phyloP scores from a whole-genome alignment of 2,888 invertebrate genomes.

The Acleris cristana region DNA sequence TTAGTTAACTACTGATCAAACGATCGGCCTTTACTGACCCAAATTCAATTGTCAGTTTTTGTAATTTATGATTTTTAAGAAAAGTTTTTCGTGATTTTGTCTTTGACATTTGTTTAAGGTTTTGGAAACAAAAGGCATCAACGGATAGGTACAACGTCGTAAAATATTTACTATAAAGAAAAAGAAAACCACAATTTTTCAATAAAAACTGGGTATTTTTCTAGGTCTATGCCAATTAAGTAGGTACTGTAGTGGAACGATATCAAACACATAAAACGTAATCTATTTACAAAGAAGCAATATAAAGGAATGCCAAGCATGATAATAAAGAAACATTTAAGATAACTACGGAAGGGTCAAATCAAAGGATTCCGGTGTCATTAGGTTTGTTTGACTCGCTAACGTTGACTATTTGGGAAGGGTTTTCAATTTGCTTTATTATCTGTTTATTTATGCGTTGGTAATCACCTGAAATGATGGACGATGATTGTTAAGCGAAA shows the following conservation, averaged over 20 bases:
- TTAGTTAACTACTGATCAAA: too few relatives aligned
- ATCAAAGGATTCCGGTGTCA: slow-evolving; percentile 76
- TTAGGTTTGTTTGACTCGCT: slow-evolving; percentile 64
- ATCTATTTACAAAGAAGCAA: slow-evolving; percentile 4
- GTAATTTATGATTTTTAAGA: too few relatives aligned
- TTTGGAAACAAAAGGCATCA: background rate
- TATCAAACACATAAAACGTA: background rate
- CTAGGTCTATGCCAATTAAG: too few relatives aligned
- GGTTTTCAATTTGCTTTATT: slow-evolving; percentile 82
- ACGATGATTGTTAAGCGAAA: slow-evolving; percentile 57
- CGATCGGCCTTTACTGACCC: too few relatives aligned
- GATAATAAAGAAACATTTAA: slow-evolving; percentile 46
- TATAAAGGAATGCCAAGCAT: slow-evolving; percentile 18
- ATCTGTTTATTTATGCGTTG: slow-evolving; percentile 82
- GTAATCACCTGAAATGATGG: slow-evolving; percentile 66
- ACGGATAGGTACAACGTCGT: too few relatives aligned
- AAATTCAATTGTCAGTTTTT: too few relatives aligned
- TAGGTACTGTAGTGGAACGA: too few relatives aligned
- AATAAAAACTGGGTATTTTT: too few relatives aligned
- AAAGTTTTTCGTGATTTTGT: too few relatives aligned
- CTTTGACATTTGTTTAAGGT: background rate
- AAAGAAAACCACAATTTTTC: too few relatives aligned
- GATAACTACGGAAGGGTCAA: slow-evolving; percentile 53
- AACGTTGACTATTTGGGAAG: slow-evolving; percentile 64
- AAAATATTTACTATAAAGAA: too few relatives aligned